phyloP scores from a whole-genome alignment of 2,797 vertebrate genomes.

The Morelia viridis region DNA sequence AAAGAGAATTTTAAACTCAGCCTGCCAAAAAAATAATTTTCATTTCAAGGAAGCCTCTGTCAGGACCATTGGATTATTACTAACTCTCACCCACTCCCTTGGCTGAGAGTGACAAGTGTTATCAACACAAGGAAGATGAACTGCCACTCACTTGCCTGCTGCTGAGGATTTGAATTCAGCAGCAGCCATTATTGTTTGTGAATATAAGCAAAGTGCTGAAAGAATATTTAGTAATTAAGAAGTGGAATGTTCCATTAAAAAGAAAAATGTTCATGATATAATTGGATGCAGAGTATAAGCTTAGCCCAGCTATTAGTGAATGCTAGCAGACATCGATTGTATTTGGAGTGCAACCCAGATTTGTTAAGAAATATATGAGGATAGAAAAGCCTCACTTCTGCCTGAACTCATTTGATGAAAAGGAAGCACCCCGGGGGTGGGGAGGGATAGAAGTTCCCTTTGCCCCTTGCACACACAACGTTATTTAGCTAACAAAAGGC shows the following conservation, averaged over 20 bases:
- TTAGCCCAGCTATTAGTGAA: not conserved
- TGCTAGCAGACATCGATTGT: not conserved
- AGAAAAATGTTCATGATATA: not conserved
- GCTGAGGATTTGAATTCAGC: not conserved
- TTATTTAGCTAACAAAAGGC: not conserved
- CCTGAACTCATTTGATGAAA: not conserved
- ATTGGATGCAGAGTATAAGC: not conserved
- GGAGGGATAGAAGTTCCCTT: not conserved
- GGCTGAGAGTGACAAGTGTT: not conserved
- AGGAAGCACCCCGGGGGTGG: not conserved
- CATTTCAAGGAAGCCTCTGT: not conserved
- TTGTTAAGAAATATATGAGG: not conserved
- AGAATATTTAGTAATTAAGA: not conserved
- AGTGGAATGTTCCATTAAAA: not conserved
- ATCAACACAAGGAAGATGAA: not conserved
- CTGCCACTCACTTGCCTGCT: not conserved
- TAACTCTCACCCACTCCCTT: not conserved
- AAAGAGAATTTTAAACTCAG: not conserved
- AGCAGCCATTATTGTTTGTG: not conserved
- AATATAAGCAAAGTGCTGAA: not conserved
- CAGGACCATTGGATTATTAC: not conserved
- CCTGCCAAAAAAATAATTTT: not conserved
- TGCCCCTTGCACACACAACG: not conserved
- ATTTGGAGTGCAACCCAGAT: not conserved
- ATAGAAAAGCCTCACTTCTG: not conserved